A percentile compares a stretch with the other conserved stretches of the same genome.
These are phyloP conservation scores for Columba livia DNA, from an alignment of 2,113 vertebrate genomes.

Conservation along the genomic window DNA sequence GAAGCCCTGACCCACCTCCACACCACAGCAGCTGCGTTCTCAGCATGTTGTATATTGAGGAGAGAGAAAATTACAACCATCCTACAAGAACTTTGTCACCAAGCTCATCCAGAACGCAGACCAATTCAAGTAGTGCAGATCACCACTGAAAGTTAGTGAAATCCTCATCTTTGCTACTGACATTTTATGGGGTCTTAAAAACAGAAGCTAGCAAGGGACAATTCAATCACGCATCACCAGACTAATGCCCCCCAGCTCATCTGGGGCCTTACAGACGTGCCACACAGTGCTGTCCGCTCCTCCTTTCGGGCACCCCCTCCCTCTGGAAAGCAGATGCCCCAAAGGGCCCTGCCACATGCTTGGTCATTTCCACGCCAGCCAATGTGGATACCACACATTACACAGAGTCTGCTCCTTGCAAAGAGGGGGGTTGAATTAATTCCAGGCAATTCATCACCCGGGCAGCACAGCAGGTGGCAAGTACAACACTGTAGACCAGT, in stretches of 20 bases:
- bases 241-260: not conserved
- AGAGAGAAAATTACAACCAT: rapidly evolving
- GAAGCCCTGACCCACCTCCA: not conserved
- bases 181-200: not conserved
- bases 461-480: constrained; percentile 37
- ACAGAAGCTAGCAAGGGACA: not conserved
- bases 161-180: not conserved
- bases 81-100: not conserved
- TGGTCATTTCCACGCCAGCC: not conserved
- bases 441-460: constrained; percentile 25
- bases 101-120: not conserved
- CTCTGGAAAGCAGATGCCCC: not conserved
- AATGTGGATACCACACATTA: not conserved
- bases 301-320: not conserved
- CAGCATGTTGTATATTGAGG: not conserved
- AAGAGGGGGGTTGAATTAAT: not conserved
- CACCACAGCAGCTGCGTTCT: not conserved
- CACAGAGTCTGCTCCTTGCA: not conserved
- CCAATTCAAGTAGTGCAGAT: not conserved
- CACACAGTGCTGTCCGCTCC: not conserved
- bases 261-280: not conserved
- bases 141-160: not conserved
- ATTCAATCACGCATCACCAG: not conserved
- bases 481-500: not conserved
- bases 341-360: not conserved